Evolutionary conservation across 2,797 vertebrate species (phyloP), one percentile per base, ranked within the genome.

Genomic region (Gila robusta): DNA sequence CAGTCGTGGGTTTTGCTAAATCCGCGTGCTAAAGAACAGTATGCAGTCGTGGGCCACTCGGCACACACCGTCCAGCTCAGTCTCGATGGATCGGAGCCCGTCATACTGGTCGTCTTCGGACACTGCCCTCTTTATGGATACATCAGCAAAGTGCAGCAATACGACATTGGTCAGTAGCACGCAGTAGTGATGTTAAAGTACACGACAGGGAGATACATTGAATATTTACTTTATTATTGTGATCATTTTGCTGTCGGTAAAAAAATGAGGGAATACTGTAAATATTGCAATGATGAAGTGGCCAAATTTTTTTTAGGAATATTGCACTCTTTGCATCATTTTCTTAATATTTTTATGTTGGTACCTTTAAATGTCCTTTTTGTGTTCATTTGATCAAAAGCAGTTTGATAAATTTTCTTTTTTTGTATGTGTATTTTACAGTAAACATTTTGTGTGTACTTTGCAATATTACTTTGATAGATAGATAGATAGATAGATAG

Each of bases 101-200:
- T 98, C 91, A 98, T 99, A 97, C 94, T 99, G 0, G 96, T 98
- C 28, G 92, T 99, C 90, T 99, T 99, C 0, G 98, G 98, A 54
- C 98, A 99, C 94, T 99, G 98, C 78, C 98, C 98, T 54, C 96
- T 98, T 16, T 99, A 98, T 0, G 98, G 98, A 0, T 99, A 99
- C 90, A 96, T 99, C 95, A 98, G 97, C 95, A 95, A 91, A 2
- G 96, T 99, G 69, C 98, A 99, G 93, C 97, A 97, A 87, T 99
- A 99, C 93, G 95, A 97, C 90, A 92, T 99, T 7, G 93, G 98
- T 99, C 77, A 93, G 96, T 87, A 28, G 6, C 2, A 16, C 9
- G 76, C 47, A 52, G 19, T 71, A 37, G 8, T n/a, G 1, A 66
- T 66, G 16, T 66, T 9, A 1, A 71, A 7, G 37, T 71, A 3